Conservation (phyloP, 2,797 vertebrate genomes). For the Gymnopithys bicolor region DNA sequence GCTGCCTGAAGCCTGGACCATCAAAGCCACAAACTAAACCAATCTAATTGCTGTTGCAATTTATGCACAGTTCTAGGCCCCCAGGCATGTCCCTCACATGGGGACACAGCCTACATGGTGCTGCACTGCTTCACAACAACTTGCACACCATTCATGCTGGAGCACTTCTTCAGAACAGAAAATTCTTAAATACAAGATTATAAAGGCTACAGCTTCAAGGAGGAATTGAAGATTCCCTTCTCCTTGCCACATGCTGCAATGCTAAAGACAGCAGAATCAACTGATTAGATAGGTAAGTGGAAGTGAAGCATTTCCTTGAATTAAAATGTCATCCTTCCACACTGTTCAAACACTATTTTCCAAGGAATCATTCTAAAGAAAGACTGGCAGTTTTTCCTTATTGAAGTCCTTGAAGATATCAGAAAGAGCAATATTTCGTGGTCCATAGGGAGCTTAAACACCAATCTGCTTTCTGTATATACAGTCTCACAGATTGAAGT, state of each 20-base stretch:
- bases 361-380: slow-evolving; percentile 51
- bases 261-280: background rate
- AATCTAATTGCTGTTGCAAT: background rate
- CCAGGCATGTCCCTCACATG: background rate
- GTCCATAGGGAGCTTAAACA: slow-evolving; percentile 35
- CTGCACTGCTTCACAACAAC: background rate
- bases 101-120: accelerated
- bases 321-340: slow-evolving; percentile 52
- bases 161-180: background rate
- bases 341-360: slow-evolving; percentile 56
- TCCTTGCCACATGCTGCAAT: background rate
- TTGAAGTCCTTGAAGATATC: slow-evolving; percentile 35
- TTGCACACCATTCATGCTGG: background rate
- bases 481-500: slow-evolving; percentile 26
- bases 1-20: background rate
- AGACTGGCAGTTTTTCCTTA: slow-evolving; percentile 45
- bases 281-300: slow-evolving; percentile 11
- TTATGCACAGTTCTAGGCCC: background rate
- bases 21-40: background rate
- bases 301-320: slow-evolving; percentile 5
- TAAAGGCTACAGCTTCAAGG: background rate
- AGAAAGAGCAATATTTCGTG: slow-evolving; percentile 43
- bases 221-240: background rate
- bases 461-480: slow-evolving; percentile 13
- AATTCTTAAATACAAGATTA: background rate